Base-by-base conservation (phyloP, 23 tunicate species). In the Clavelina lepadiformis region DNA sequence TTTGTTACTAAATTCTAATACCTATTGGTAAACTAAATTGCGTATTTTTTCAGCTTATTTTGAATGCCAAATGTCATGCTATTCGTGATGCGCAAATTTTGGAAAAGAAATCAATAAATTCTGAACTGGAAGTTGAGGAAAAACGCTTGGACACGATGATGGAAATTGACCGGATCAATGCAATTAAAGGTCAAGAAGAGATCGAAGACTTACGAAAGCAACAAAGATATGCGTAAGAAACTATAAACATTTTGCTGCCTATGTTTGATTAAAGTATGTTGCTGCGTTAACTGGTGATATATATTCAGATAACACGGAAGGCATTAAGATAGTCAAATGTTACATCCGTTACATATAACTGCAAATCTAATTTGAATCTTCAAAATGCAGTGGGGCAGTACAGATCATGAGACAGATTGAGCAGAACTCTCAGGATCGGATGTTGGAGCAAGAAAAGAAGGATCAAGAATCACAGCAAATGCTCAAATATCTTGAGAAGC, bases 81-180 rank as follows among this genome's bases (percentile, higher is more conserved):
- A 94, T 94, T 37, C 91, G 99, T 19, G 99, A 94, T 55, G 99
- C 99, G 1, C 99, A 94, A 44, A 77, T 94, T 19, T 36, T 94
- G 65, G 99, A 94, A 58, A 86, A 86, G 76, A 67, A 69, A 30
- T 47, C 61, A 34, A 84, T 94, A 0, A 69, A 64, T 50, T 28
- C 65, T 22, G 99, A 94, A 41, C 63, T 75, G 75, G 80, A 68
- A 25, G 71, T 68, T 20, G 99, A 94, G 47, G 99, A 94, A 34
- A 79, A 64, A 76, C 51, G 99, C 15, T 67, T 86, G 46, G 99
- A 94, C 72, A 80, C 83, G 1, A 94, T 94, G 85, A 86, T 86
- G 95, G 99, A 94, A 72, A 77, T 94, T 1, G 95, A 94, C 46
- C 70, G 99, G 36, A 58, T 94, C 58, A 86, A 94, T 51, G 91